Evolutionary conservation across 2,113 vertebrate genomes (phyloP), one percentile per base, ranked within the genome.

Genomic region (Bubo bubo): DNA sequence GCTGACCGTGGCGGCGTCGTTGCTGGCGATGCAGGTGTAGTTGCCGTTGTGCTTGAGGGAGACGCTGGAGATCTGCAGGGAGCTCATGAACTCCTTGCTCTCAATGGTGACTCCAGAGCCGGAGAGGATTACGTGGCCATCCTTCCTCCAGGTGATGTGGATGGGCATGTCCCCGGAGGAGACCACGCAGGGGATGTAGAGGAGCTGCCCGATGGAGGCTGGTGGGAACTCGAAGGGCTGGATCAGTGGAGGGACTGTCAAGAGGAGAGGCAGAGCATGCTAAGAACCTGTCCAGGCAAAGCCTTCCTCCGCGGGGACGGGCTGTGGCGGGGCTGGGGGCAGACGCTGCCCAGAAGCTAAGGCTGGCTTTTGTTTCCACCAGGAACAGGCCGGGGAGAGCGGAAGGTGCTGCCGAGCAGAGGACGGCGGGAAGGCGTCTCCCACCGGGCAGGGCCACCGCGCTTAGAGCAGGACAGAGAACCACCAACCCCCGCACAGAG

Each of bases 11-110:
- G 99, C 99, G 0, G 99, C 99, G 0, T 98, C 99, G 1, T 99
- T 99, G 98, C 99, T 99, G 96, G 99, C 99, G 6, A 99, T 99
- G 98, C 99, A 99, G 4, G 99, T 99, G 98, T 99, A 99, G 98
- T 99, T 99, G 95, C 99, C 99, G 0, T 99, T 99, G 98, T 99
- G 99, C 96, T 99, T 99, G 77, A 99, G 99, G 35, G 99, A 99
- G 77, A 99, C 99, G 4, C 99, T 99, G 96, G 99, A 99, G 96
- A 99, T 99, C 98, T 99, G 99, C 95, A 99, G 98, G 82, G 99
- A 99, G 96, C 99, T 99, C 99, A 99, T 99, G 98, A 99, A 99
- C 92, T 99, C 99, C 97, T 99, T 99, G 88, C 99, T 99, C 98
- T 99, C 99, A 5, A 99, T 99, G 96, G 99, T 99, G 98, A 99